Base-by-base conservation (phyloP, 2,113 vertebrate genomes). In the Rhizomys pruinosus region DNA sequence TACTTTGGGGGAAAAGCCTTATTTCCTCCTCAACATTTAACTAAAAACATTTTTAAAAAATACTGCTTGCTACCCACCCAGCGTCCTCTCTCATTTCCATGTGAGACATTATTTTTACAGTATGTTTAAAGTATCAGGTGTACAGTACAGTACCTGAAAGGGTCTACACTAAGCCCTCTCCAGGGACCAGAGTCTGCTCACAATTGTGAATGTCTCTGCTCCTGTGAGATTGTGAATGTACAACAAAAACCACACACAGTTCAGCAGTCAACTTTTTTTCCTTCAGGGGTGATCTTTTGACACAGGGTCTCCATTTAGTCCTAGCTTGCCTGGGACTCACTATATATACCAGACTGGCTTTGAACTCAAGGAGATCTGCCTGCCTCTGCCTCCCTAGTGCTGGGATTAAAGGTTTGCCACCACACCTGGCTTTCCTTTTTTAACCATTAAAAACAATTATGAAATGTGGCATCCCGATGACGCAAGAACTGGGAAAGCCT, bases 1-100 rank as follows among this genome's bases (percentile, higher is more conserved):
- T 99, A 99, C 99, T 99, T 99, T 99, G 99, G 99, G 99, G 99
- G 98, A 98, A 99, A 99, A 99, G 99, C 99, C 99, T 99, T 99
- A 98, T 98, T 99, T 99, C 99, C 98, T 98, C 98, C 98, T 98
- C 98, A 99, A 99, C 98, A 98, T 99, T 97, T 99, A 99, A 99
- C 99, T 99, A 99, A 99, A 99, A 99, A 99, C 99, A 98, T 99
- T 99, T 99, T 99, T 99, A 99, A 99, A 99, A 99, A 99, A 98
- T 99, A 99, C 98, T 99, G 99, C 98, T 98, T 98, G 98, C 99
- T 99, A 99, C 99, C 99, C 98, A 99, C 98, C 98, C 98, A 99
- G 99, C 99, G 96, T 88, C 98, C 98, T 98, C 94, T 97, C 90
- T 96, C 90, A 77, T 97, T 97, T 99, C 99, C 98, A 98, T 98